A percentile compares a stretch with the other conserved stretches of the same genome.
Conservation (phyloP, 2,888 invertebrate genomes). For the Loripinus fragilis region DNA sequence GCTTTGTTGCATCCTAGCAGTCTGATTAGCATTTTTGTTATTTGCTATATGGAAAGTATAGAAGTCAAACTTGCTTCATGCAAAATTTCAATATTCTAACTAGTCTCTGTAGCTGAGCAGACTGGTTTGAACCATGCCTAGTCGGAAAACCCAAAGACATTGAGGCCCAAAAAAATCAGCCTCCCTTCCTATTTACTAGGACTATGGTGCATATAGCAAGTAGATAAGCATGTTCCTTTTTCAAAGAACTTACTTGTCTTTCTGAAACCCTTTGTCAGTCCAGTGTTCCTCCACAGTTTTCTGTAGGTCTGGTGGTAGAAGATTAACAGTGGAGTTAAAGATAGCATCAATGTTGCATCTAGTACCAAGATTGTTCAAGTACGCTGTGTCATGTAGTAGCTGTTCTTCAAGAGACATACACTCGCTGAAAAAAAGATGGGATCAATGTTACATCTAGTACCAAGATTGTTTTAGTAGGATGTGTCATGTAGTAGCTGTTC, state of each 20-base stretch:
- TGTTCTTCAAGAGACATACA: constrained; percentile 70
- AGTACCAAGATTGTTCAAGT: constrained; percentile 65
- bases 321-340: constrained; percentile 63
- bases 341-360: constrained; percentile 65
- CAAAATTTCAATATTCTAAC: no score
- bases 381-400: constrained; percentile 64
- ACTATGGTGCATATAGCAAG: no score
- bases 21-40: no score
- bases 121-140: no score
- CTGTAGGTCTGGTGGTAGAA: constrained; percentile 75
- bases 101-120: no score
- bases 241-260: constrained; percentile 54
- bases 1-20: no score
- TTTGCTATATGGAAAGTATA: no score
- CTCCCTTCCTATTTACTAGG: no score
- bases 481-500: constrained; percentile 72
- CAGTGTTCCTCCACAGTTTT: constrained; percentile 67
- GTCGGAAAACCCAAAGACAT: no score
- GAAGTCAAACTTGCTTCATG: no score
- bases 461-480: constrained; percentile 66
- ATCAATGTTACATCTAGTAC: constrained; percentile 64
- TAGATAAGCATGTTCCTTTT: no score
- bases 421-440: constrained; percentile 66
- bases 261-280: constrained; percentile 60
- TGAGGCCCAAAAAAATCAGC: no score